These are phyloP conservation scores for Mobula hypostoma DNA, from an alignment of 2,113 vertebrate genomes.

Conservation along the genomic window DNA sequence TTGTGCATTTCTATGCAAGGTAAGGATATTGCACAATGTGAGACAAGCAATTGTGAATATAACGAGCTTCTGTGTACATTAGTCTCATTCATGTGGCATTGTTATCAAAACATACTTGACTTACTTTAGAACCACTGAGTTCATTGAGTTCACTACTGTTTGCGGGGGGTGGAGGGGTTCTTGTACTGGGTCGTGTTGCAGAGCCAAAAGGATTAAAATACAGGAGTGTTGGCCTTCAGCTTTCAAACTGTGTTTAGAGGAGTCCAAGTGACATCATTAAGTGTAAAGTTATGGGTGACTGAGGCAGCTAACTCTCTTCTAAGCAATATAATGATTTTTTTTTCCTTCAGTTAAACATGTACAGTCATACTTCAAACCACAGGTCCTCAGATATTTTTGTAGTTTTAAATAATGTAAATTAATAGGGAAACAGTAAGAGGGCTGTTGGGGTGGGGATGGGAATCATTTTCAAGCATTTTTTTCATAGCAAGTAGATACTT, in stretches of 20 bases:
- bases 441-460: neutral
- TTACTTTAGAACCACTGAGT: neutral
- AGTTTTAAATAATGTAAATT: too few relatives aligned
- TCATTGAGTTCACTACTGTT: neutral
- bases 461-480: neutral
- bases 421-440: too few relatives aligned
- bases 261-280: neutral
- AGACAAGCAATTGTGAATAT: neutral
- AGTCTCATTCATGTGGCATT: neutral
- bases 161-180: neutral
- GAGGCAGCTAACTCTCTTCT: neutral
- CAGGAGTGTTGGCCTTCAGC: neutral
- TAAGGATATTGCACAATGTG: neutral
- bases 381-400: too few relatives aligned
- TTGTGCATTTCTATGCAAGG: neutral
- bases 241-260: neutral
- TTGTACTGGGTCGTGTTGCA: neutral
- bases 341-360: neutral
- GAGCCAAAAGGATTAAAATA: neutral
- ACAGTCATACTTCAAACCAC: neutral
- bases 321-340: neutral
- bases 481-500: neutral
- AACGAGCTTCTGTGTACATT: neutral
- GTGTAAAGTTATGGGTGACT: neutral
- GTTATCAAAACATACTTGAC: neutral